Evolutionary conservation across 2,113 vertebrate genomes (phyloP).

Genomic region (Corynorhinus townsendii): DNA sequence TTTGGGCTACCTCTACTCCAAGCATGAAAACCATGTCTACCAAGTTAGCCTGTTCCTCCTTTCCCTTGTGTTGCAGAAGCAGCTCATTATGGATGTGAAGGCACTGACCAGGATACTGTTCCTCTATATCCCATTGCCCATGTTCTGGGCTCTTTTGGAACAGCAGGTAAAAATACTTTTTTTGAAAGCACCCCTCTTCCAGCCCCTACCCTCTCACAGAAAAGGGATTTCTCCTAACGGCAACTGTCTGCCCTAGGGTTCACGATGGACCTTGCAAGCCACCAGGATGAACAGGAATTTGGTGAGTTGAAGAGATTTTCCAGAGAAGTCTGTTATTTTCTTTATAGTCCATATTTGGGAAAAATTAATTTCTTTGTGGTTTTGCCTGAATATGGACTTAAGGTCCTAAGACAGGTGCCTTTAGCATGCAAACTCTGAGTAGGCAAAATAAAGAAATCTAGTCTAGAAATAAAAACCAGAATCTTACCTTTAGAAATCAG

Average conservation of each 20-base stretch:
- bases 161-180: slow-evolving; percentile 87
- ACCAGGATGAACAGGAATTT: slow-evolving; percentile 94
- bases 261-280: slow-evolving; percentile 97
- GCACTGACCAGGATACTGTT: slow-evolving; percentile 92
- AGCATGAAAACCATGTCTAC: neutral
- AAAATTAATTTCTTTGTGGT: slow-evolving; percentile 15
- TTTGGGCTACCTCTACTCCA: neutral
- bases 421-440: neutral
- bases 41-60: neutral
- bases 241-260: slow-evolving; percentile 86
- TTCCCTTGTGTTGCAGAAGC: slow-evolving; percentile 81
- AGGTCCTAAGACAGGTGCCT: neutral
- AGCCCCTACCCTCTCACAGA: neutral
- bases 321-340: slow-evolving; percentile 10
- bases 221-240: slow-evolving; percentile 14
- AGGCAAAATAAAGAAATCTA: slow-evolving; percentile 12
- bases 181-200: neutral
- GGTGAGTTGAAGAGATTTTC: slow-evolving; percentile 83
- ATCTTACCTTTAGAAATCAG: slow-evolving; percentile 14
- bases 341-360: neutral
- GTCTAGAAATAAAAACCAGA: neutral
- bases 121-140: slow-evolving; percentile 94
- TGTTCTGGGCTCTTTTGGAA: slow-evolving; percentile 99
- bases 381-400: slow-evolving; percentile 19
- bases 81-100: slow-evolving; percentile 92